phyloP scores from a whole-genome alignment of 2,888 invertebrate genomes.

The Pristionchus japonicus region DNA sequence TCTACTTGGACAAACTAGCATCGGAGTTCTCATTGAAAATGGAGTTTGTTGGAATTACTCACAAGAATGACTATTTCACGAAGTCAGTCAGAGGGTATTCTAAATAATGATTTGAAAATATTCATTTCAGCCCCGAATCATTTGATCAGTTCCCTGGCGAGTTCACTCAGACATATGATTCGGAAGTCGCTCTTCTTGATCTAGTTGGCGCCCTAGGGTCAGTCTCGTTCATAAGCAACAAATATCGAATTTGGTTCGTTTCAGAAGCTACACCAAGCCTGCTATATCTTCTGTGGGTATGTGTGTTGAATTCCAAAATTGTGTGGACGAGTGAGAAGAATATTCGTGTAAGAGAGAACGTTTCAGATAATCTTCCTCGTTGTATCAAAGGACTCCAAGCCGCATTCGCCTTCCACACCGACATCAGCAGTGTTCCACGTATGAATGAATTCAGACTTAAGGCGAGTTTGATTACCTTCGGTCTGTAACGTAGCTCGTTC shows the following conservation, averaged over 20 bases:
- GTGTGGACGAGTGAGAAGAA: neutral
- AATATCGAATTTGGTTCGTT: too few relatives aligned
- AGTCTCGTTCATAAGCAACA: neutral
- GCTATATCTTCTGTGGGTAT: neutral
- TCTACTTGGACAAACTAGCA: neutral
- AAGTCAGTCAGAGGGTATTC: neutral
- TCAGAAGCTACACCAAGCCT: neutral
- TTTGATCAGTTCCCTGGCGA: neutral
- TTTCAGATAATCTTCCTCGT: neutral
- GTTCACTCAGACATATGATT: neutral
- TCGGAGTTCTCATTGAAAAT: neutral
- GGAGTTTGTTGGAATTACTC: conserved; percentile 10
- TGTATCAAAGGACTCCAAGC: neutral
- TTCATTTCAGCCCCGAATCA: neutral
- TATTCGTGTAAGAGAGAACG: neutral
- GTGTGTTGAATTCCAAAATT: neutral
- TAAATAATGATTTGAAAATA: neutral
- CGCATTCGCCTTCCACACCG: neutral
- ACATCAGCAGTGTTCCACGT: conserved; percentile 16
- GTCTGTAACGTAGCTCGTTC: too few relatives aligned
- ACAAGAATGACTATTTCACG: conserved; percentile 1
- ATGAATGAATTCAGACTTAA: neutral
- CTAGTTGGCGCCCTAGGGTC: neutral
- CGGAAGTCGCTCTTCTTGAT: conserved; percentile 3
- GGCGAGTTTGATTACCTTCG: neutral